These are phyloP conservation scores for Harpegnathos saltator DNA, from an alignment of 1,140 invertebrate genomes.

Conservation along the genomic window DNA sequence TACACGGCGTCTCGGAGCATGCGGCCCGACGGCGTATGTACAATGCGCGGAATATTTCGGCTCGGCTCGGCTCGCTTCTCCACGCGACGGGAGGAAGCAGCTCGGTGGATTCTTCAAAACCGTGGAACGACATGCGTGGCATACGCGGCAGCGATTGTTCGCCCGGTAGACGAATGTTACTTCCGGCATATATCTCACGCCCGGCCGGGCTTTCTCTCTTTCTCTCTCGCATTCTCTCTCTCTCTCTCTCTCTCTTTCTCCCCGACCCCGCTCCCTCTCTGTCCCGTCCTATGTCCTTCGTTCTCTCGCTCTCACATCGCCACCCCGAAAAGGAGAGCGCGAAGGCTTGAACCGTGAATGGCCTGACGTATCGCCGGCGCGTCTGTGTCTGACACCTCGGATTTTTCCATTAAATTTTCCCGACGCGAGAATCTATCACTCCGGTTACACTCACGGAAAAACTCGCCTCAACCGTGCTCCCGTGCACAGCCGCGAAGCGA, in stretches of 20 bases:
- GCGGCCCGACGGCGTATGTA: constrained; percentile 30
- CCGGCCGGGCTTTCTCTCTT: constrained; percentile 24
- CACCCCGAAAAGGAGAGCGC: constrained; percentile 69
- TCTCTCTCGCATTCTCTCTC: background rate
- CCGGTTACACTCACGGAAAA: constrained; percentile 80
- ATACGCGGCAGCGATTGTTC: constrained; percentile 67
- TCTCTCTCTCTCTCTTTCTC: constrained; percentile 40
- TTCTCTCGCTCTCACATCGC: background rate
- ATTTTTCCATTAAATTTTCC: constrained; percentile 86
- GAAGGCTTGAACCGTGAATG: constrained; percentile 78
- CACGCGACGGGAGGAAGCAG: constrained; percentile 22
- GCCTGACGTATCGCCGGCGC: constrained; percentile 84
- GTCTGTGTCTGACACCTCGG: constrained; percentile 84
- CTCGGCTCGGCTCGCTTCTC: constrained; percentile 6
- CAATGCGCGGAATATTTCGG: constrained; percentile 52
- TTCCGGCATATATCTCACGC: constrained; percentile 61
- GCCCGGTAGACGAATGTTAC: constrained; percentile 67
- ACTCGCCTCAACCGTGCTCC: constrained; percentile 67
- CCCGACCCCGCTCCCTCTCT: no score
- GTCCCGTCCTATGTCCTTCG: no score
- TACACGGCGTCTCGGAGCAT: constrained; percentile 13
- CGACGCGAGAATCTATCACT: constrained; percentile 85
- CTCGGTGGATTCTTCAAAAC: constrained; percentile 38
- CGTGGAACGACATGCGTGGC: constrained; percentile 40
- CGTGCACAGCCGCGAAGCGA: constrained; percentile 74